These are phyloP conservation scores for Borostomias antarcticus DNA, from an alignment of 2,797 vertebrate genomes.

Conservation along the genomic window DNA sequence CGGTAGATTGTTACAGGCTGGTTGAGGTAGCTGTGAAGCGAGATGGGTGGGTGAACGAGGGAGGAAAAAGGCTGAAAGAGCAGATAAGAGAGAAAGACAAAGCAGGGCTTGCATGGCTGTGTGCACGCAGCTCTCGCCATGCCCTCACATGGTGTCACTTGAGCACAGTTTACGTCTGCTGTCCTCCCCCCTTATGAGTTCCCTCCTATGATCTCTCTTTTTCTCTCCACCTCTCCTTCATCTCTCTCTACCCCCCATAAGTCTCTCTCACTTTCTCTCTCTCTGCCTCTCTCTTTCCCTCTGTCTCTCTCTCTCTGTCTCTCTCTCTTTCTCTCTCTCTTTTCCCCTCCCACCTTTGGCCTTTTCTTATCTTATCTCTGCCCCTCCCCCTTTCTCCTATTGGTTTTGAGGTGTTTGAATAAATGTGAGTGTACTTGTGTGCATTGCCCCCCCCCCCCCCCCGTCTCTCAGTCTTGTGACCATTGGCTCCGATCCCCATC, in stretches of 20 bases:
- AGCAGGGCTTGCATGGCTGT: constrained; percentile 42
- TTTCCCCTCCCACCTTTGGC: constrained; percentile 22
- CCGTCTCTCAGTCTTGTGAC: constrained; percentile 69
- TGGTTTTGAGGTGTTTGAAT: constrained; percentile 36
- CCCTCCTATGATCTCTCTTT: constrained; percentile 1
- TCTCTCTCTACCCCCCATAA: not conserved
- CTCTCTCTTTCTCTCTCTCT: not conserved
- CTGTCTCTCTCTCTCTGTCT: not conserved
- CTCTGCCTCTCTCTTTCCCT: not conserved
- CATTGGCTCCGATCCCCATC: constrained; percentile 67
- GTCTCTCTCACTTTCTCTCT: constrained; percentile 15
- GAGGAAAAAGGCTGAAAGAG: constrained; percentile 3
- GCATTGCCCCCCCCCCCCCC: not conserved
- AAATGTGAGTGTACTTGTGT: constrained; percentile 26
- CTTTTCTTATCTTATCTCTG: constrained; percentile 54
- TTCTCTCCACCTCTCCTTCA: not conserved
- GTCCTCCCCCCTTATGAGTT: constrained; percentile 29
- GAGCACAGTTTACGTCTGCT: constrained; percentile 40
- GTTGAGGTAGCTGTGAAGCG: not conserved
- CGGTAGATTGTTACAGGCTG: not conserved
- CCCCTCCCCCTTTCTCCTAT: constrained; percentile 38
- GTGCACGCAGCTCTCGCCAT: constrained; percentile 53
- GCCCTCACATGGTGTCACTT: constrained; percentile 41
- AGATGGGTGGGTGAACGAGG: not conserved
- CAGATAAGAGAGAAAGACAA: not conserved